Base-by-base conservation (phyloP, 2,113 vertebrate genomes). In the Grammomys surdaster region DNA sequence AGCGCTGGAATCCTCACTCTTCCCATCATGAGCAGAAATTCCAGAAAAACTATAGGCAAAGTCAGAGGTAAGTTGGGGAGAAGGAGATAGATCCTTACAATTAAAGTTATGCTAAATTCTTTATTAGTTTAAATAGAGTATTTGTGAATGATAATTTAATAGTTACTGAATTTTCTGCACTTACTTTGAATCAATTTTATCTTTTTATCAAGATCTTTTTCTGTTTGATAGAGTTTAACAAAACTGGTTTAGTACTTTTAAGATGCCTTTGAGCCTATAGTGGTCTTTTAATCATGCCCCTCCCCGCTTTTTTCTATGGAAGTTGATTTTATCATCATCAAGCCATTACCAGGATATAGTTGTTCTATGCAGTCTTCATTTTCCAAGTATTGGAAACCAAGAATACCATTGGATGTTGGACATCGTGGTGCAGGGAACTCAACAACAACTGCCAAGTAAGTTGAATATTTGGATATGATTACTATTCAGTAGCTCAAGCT, bases 301-400 rank as follows among this genome's bases (percentile, higher is more conserved):
- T 16, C 3, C 31, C 22, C 26, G 54, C 7, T 26, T 96, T 94
- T 97, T 36, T 43, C 60, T 87, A 98, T 98, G 78, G 67, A 80
- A 99, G 99, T 99, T 98, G 99, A 99, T 97, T 99, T 99, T 97
- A 98, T 99, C 96, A 98, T 99, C 92, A 99, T 99, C 93, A 99
- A 99, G 95, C 99, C 99, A 0, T 99, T 99, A 86, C 98, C 98
- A 51, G 99, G 98, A 22, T 98, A 99, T 22, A 97, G 73, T 54
- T 99, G 99, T 98, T 99, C 99, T 96, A 99, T 99, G 99, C 98
- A 98, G 60, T 98, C 98, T 95, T 99, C 99, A 0, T 99, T 99
- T 97, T 98, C 99, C 1, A 99, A 99, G 91, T 99, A 99, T 84
- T 99, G 99, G 99, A 99, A 98, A 95, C 99, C 99, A 95, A 99